These are phyloP conservation scores for Mycalesis mineus DNA, from an alignment of 2,888 invertebrate genomes.

Conservation along the genomic window DNA sequence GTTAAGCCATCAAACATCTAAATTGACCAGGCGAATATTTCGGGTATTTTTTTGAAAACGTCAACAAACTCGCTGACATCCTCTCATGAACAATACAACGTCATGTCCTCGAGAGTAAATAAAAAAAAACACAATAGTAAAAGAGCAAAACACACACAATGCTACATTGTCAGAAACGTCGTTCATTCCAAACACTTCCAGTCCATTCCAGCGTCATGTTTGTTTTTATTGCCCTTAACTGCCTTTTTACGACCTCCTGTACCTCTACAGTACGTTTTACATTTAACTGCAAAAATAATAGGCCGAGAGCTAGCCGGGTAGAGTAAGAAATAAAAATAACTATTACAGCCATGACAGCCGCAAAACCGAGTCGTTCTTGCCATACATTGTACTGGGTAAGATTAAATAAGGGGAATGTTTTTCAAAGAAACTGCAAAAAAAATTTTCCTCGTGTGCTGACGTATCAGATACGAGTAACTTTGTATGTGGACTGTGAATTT, in stretches of 20 bases:
- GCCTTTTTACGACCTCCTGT: constrained; percentile 28
- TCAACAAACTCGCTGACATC: neutral
- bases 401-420: no score
- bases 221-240: constrained; percentile 29
- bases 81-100: neutral
- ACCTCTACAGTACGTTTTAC: constrained; percentile 23
- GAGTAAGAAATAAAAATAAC: no score
- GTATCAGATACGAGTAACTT: no score
- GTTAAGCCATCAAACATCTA: neutral
- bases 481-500: no score
- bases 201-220: constrained; percentile 23
- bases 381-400: no score
- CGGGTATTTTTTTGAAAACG: neutral
- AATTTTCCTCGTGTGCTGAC: no score
- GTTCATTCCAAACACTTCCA: constrained; percentile 18
- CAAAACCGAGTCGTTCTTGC: no score
- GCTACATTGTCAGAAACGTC: constrained; percentile 23
- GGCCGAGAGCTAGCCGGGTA: neutral
- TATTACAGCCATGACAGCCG: no score
- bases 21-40: neutral
- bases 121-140: constrained; percentile 1
- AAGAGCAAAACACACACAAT: constrained; percentile 11
- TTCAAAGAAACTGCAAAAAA: no score
- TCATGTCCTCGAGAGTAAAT: neutral
- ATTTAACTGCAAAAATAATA: constrained; percentile 26